Percentiles rank a stretch among this genome's conserved stretches.
phyloP scores from a whole-genome alignment of 2,113 vertebrate genomes.

The Xiphorhynchus elegans region DNA sequence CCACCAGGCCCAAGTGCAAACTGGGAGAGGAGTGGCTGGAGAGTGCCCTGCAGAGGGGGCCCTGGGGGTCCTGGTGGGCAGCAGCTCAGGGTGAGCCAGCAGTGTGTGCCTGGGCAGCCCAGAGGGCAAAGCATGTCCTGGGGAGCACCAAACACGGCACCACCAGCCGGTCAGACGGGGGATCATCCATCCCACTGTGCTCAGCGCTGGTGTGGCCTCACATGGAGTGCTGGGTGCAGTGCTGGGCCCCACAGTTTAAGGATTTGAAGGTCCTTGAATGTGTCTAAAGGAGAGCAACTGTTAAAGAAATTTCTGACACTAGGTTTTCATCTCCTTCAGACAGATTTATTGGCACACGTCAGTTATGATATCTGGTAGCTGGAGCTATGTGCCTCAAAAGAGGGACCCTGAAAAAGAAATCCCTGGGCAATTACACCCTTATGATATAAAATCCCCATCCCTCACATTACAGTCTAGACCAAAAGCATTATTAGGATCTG shows the following conservation, averaged over 20 bases:
- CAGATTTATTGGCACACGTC: background rate
- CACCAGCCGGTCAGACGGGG: background rate
- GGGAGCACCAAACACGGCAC: background rate
- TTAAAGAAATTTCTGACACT: background rate
- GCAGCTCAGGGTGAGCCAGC: background rate
- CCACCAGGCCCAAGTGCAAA: accelerated
- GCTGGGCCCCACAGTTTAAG: accelerated
- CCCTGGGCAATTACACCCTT: background rate
- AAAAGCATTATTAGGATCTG: background rate
- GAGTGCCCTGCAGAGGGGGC: background rate
- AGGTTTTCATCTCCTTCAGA: background rate
- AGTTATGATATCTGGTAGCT: background rate
- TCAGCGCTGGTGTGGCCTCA: accelerated
- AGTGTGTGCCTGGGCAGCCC: background rate
- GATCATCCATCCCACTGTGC: accelerated
- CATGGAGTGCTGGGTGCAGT: accelerated
- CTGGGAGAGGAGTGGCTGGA: background rate
- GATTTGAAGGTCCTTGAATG: background rate
- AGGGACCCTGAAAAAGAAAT: background rate
- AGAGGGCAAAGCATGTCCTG: background rate
- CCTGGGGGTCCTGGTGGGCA: background rate
- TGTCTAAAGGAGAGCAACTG: background rate
- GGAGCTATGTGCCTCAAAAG: background rate
- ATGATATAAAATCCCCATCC: background rate
- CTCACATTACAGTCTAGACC: background rate